phyloP scores from a whole-genome alignment of 2,888 invertebrate species.

The Ctenicera cuprea region DNA sequence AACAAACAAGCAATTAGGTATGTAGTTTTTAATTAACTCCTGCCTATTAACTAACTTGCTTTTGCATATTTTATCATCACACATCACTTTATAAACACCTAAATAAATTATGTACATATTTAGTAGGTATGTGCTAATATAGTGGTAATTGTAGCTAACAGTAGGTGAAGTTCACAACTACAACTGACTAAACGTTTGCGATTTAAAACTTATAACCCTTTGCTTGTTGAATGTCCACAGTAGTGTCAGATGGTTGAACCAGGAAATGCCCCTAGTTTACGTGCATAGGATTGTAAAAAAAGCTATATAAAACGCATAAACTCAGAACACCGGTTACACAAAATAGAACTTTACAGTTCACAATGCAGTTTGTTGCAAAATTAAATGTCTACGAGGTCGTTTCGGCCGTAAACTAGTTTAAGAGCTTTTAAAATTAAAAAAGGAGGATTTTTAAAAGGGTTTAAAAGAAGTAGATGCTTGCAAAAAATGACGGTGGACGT shows the following conservation, averaged over 20 bases:
- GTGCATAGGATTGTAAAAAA: slow-evolving; percentile 46
- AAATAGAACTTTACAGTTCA: slow-evolving; percentile 47
- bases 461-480: too few species aligned
- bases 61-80: too few species aligned
- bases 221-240: not conserved
- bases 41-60: too few species aligned
- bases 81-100: too few species aligned
- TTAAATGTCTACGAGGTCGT: slow-evolving; percentile 43
- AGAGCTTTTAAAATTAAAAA: slow-evolving; percentile 23
- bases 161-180: not conserved
- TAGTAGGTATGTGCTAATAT: too few species aligned
- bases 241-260: slow-evolving; percentile 35
- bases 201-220: slow-evolving; percentile 11
- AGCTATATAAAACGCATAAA: slow-evolving; percentile 54
- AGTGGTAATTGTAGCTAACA: too few species aligned
- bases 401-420: slow-evolving; percentile 35
- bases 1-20: too few species aligned
- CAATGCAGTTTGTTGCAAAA: slow-evolving; percentile 47
- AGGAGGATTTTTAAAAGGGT: slow-evolving; percentile 15
- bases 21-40: too few species aligned
- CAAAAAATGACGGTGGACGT: too few species aligned
- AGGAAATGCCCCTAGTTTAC: slow-evolving; percentile 49
- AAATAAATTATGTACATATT: too few species aligned
- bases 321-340: slow-evolving; percentile 46
- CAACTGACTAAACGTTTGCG: not conserved